Evolutionary conservation across 2,888 invertebrate genomes (phyloP).

Genomic region (Clistopyga incitator): DNA sequence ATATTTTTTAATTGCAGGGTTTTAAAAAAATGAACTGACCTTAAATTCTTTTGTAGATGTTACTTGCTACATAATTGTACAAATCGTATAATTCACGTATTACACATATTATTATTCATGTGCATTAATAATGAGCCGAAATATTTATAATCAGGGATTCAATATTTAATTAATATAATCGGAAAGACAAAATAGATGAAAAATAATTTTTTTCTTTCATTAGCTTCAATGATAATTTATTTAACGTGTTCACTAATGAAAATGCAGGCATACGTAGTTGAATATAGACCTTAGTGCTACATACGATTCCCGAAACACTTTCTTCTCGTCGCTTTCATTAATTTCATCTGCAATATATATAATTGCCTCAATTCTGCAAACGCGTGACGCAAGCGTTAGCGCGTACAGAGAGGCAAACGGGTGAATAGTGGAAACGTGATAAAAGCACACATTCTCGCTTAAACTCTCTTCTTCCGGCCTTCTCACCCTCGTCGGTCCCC

Average conservation of each 20-base stretch:
- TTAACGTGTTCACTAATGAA: neutral
- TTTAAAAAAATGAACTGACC: no score
- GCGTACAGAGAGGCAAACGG: conserved; percentile 59
- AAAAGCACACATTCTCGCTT: conserved; percentile 65
- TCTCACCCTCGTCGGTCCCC: conserved; percentile 32
- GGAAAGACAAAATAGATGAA: neutral
- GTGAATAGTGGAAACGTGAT: conserved; percentile 71
- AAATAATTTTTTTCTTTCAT: neutral
- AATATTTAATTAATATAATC: neutral
- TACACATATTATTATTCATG: no score
- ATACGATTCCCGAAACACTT: conserved; percentile 13
- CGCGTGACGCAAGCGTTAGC: conserved; percentile 61
- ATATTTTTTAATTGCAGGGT: no score
- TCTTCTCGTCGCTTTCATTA: conserved; percentile 53
- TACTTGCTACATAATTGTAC: no score
- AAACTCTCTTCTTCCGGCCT: conserved; percentile 41
- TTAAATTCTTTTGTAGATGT: no score
- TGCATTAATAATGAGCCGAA: neutral
- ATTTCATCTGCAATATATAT: conserved; percentile 57
- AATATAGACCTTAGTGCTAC: neutral
- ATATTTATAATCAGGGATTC: neutral
- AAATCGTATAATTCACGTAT: no score
- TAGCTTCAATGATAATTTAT: neutral
- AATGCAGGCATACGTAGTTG: neutral
- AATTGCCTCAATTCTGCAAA: conserved; percentile 66